Conservation (phyloP, 2,888 invertebrate species). For the Ornithoptera alexandrae region DNA sequence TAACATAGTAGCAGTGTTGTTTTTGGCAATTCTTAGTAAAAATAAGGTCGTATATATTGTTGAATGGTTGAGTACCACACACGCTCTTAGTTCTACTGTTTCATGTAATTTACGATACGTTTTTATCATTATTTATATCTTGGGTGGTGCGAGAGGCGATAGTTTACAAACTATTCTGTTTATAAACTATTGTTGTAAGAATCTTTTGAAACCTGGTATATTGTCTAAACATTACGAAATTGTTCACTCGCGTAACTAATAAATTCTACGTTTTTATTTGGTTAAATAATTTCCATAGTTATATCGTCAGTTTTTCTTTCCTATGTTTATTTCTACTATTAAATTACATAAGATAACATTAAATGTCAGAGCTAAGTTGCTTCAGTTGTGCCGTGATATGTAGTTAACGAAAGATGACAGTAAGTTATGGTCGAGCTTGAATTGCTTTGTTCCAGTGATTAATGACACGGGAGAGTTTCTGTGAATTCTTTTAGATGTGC, state of each 20-base stretch:
- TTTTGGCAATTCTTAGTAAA: slow-evolving; percentile 61
- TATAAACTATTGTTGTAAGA: slow-evolving; percentile 17
- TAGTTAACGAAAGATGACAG: slow-evolving; percentile 37
- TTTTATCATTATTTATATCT: slow-evolving; percentile 29
- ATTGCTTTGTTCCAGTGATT: slow-evolving; percentile 38
- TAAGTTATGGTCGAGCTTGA: slow-evolving; percentile 39
- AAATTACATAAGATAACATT: slow-evolving; percentile 20
- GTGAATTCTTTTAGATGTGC: slow-evolving; percentile 29
- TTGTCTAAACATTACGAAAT: slow-evolving; percentile 10
- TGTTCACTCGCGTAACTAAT: not conserved
- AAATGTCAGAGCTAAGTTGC: slow-evolving; percentile 38
- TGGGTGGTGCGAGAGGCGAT: slow-evolving; percentile 12
- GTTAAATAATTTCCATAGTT: slow-evolving; percentile 9
- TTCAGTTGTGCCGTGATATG: slow-evolving; percentile 32
- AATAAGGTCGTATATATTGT: slow-evolving; percentile 37
- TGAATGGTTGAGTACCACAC: slow-evolving; percentile 10
- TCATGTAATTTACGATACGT: slow-evolving; percentile 24
- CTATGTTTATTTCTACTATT: slow-evolving; percentile 9
- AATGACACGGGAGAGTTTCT: slow-evolving; percentile 33
- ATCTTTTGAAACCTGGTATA: slow-evolving; percentile 7
- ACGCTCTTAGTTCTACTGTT: slow-evolving; percentile 4
- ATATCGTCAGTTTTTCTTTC: slow-evolving; percentile 14
- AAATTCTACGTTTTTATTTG: not conserved
- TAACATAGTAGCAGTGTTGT: slow-evolving; percentile 45
- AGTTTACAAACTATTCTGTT: not conserved